These are phyloP conservation scores for Elgaria multicarinata DNA, from an alignment of 2,113 vertebrate species.

Conservation along the genomic window DNA sequence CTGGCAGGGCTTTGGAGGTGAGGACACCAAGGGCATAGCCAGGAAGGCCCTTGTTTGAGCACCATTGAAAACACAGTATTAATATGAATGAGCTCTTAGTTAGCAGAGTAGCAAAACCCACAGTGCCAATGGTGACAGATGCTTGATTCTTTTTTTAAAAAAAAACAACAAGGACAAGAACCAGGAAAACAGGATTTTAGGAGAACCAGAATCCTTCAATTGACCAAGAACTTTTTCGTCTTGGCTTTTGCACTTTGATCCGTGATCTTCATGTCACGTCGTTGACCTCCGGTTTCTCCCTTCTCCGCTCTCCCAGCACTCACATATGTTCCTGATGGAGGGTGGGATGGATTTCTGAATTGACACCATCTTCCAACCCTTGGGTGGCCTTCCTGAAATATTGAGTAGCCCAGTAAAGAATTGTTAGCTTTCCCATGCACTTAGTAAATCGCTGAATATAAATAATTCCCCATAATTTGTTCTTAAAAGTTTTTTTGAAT, in stretches of 20 bases:
- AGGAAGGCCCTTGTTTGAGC: constrained; percentile 33
- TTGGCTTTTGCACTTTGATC: not conserved
- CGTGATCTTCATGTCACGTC: not conserved
- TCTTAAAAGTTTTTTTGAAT: constrained; percentile 3
- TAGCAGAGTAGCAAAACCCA: constrained; percentile 16
- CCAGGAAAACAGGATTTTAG: not conserved
- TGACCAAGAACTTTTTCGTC: not conserved
- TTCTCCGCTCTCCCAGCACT: too few species aligned
- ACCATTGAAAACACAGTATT: constrained; percentile 9
- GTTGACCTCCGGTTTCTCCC: not conserved
- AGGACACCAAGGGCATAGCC: constrained; percentile 37
- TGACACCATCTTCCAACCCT: not conserved
- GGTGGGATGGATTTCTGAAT: too few species aligned
- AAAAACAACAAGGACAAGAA: not conserved
- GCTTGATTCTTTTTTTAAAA: constrained; percentile 13
- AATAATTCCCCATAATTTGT: not conserved
- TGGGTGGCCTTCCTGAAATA: fast-evolving
- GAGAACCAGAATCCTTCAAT: not conserved
- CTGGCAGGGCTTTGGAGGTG: constrained; percentile 59
- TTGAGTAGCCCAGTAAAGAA: not conserved
- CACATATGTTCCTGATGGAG: not conserved
- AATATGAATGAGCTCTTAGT: constrained; percentile 45
- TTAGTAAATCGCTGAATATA: constrained; percentile 8
- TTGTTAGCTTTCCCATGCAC: not conserved
- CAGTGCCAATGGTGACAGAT: constrained; percentile 46